phyloP scores from a whole-genome alignment of 2,888 invertebrate genomes.

The Heliconius ismenius region DNA sequence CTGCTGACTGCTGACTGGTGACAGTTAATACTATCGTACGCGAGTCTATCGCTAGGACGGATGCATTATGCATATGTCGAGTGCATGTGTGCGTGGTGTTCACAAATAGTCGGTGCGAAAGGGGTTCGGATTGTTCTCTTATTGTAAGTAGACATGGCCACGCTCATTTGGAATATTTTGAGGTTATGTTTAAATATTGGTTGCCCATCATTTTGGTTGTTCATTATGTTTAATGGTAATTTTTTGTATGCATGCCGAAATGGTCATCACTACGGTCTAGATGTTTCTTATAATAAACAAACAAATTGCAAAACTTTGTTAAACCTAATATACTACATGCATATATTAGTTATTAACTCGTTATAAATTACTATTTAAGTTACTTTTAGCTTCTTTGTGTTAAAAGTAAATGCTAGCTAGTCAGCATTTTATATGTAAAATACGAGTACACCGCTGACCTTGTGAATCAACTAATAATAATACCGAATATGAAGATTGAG shows the following conservation, averaged over 20 bases:
- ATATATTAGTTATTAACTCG: not conserved
- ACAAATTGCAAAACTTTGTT: not conserved
- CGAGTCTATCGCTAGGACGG: constrained; percentile 63
- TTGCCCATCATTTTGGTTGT: not conserved
- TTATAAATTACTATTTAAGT: not conserved
- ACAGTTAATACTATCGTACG: constrained; percentile 60
- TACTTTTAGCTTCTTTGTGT: not conserved
- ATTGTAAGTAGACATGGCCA: constrained; percentile 66
- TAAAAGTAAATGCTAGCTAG: not conserved
- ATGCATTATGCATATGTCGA: constrained; percentile 71
- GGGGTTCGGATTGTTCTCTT: constrained; percentile 70
- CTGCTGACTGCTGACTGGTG: constrained; percentile 47
- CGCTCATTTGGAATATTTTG: constrained; percentile 61
- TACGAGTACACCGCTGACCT: constrained; percentile 14
- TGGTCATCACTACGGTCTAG: not conserved
- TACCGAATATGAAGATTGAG: constrained; percentile 25
- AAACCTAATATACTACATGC: not conserved
- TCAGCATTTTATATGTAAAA: not conserved
- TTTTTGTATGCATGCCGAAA: not conserved
- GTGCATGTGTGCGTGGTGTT: constrained; percentile 74
- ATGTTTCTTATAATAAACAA: not conserved
- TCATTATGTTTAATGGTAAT: not conserved
- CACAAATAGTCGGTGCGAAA: constrained; percentile 76
- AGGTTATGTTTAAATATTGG: constrained; percentile 68
- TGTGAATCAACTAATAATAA: constrained; percentile 21